Evolutionary conservation across 2,113 vertebrate genomes (phyloP).

Genomic region (Cyanocitta stelleri): DNA sequence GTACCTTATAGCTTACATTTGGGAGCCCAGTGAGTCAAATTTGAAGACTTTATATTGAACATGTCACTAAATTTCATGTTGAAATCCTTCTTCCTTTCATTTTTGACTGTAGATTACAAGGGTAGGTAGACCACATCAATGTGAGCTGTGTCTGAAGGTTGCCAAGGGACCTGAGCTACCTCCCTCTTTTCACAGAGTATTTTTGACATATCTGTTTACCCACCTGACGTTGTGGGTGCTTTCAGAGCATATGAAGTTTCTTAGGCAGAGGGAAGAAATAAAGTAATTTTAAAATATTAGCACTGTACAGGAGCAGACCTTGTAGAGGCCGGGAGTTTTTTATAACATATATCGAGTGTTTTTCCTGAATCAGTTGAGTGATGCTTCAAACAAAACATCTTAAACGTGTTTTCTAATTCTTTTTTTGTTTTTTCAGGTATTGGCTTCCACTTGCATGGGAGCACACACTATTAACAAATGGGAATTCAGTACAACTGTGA

Average conservation of each 20-base stretch:
- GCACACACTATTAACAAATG: not conserved
- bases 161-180: conserved; percentile 35
- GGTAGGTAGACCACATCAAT: not conserved
- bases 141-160: not conserved
- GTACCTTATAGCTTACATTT: conserved; percentile 20
- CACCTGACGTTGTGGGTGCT: conserved; percentile 7
- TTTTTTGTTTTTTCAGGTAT: not conserved
- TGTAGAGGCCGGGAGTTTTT: not conserved
- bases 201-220: conserved; percentile 36
- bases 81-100: not conserved
- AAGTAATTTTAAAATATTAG: not conserved
- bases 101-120: not conserved
- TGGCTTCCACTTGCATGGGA: not conserved
- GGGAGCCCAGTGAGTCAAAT: not conserved
- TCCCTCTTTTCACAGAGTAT: conserved; percentile 25
- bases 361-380: not conserved
- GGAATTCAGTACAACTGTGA: conserved; percentile 23
- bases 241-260: conserved; percentile 47
- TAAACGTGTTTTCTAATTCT: not conserved
- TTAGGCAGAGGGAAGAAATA: conserved; percentile 36
- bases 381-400: not conserved
- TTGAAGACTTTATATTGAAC: not conserved
- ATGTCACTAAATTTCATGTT: not conserved
- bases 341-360: not conserved
- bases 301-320: not conserved